Conservation (phyloP, 1,140 invertebrate genomes). For the Popillia japonica region DNA sequence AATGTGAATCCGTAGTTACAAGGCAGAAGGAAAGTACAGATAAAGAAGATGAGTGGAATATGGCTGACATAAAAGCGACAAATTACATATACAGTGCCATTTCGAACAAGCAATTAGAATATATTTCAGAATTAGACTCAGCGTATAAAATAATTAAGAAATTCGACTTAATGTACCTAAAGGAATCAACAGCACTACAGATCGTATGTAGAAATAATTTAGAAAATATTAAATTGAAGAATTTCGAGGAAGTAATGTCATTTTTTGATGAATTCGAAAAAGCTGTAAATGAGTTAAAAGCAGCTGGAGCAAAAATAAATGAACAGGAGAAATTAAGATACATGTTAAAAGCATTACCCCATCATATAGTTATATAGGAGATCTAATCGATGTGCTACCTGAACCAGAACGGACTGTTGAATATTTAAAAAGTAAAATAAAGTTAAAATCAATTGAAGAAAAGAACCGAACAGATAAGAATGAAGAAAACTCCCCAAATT, state of each 20-base stretch:
- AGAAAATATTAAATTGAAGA: constrained; percentile 47
- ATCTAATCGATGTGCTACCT: constrained; percentile 51
- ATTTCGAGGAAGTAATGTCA: constrained; percentile 41
- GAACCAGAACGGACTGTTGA: constrained; percentile 58
- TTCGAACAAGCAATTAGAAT: constrained; percentile 49
- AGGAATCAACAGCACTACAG: constrained; percentile 44
- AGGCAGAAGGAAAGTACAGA: constrained; percentile 6
- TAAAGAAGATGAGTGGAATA: constrained; percentile 41
- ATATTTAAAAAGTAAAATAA: constrained; percentile 59
- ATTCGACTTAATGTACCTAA: constrained; percentile 30
- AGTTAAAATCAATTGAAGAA: constrained; percentile 56
- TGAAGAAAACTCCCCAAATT: constrained; percentile 14
- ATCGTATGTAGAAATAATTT: constrained; percentile 48
- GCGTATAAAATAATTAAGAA: constrained; percentile 46
- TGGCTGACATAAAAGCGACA: constrained; percentile 45
- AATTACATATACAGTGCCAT: constrained; percentile 49
- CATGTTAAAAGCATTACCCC: constrained; percentile 53
- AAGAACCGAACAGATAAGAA: constrained; percentile 40
- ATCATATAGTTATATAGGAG: constrained; percentile 53
- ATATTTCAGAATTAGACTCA: constrained; percentile 38
- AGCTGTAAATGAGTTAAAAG: constrained; percentile 48
- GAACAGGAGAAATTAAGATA: constrained; percentile 55
- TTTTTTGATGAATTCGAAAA: constrained; percentile 53
- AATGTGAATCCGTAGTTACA: constrained; percentile 44
- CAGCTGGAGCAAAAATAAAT: constrained; percentile 46